phyloP scores from a whole-genome alignment of 2,797 vertebrate genomes.

The Alectoris magna region DNA sequence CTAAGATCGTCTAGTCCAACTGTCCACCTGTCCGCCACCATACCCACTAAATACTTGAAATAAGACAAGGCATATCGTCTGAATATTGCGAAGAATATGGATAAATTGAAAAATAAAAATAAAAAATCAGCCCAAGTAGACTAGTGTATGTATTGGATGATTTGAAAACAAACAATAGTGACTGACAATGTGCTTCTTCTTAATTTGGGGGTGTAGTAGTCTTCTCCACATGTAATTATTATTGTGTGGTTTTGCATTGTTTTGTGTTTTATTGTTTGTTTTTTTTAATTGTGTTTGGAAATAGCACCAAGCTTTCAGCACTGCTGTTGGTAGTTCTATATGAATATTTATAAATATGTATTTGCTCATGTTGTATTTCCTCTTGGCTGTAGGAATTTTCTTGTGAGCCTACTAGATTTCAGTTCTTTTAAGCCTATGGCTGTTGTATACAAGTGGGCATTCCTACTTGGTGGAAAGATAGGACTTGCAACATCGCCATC shows the following conservation, averaged over 20 bases:
- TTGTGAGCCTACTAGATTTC: neutral
- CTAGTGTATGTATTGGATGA: neutral
- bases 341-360: slow-evolving; percentile 24
- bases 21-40: too few relatives aligned
- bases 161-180: neutral
- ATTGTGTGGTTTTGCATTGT: neutral
- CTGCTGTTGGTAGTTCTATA: neutral
- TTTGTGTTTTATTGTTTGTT: neutral
- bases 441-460: neutral
- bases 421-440: neutral
- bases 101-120: neutral
- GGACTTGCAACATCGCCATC: neutral
- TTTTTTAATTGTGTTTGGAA: slow-evolving; percentile 16
- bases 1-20: too few relatives aligned
- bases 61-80: neutral
- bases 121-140: neutral
- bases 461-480: neutral
- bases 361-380: neutral
- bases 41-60: neutral
- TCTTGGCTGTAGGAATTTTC: neutral
- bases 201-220: slow-evolving; percentile 25
- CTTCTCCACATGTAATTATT: slow-evolving; percentile 22
- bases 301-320: neutral
- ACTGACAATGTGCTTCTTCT: neutral
- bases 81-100: neutral